These are phyloP conservation scores for Antennarius striatus DNA, from an alignment of 2,113 vertebrate genomes.

Conservation along the genomic window DNA sequence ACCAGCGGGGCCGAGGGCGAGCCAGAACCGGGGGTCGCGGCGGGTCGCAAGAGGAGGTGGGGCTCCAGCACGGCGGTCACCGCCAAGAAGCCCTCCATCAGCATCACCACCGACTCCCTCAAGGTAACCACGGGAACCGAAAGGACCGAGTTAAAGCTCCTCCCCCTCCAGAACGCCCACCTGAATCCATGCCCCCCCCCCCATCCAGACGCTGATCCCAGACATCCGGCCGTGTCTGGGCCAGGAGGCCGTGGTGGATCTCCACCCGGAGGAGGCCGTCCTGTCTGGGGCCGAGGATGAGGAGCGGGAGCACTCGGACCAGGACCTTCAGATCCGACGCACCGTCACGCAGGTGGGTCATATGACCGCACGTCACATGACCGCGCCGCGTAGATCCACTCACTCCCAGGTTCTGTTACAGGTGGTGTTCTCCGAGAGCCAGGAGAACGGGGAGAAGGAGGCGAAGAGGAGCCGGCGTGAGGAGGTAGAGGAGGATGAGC, in stretches of 20 bases:
- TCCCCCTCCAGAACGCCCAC: too few relatives aligned
- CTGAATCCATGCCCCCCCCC: neutral
- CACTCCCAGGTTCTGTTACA: constrained; percentile 29
- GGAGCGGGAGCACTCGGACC: constrained; percentile 78
- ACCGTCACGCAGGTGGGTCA: constrained; percentile 88
- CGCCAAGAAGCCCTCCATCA: constrained; percentile 91
- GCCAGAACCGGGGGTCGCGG: constrained; percentile 76
- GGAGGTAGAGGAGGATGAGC: constrained; percentile 68
- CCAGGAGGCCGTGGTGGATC: constrained; percentile 87
- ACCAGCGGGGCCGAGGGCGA: constrained; percentile 69
- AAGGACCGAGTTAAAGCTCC: too few relatives aligned
- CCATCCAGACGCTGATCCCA: constrained; percentile 86
- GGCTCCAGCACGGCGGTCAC: constrained; percentile 88
- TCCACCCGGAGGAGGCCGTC: constrained; percentile 87
- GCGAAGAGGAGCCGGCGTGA: constrained; percentile 79
- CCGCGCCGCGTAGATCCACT: too few relatives aligned
- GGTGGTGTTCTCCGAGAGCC: constrained; percentile 84
- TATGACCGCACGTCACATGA: neutral
- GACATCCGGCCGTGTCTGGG: constrained; percentile 82
- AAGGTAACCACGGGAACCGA: constrained; percentile 77
- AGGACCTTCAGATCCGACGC: constrained; percentile 89
- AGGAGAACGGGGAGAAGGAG: constrained; percentile 86
- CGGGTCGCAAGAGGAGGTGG: constrained; percentile 88
- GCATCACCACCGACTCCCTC: constrained; percentile 92
- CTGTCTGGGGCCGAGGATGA: constrained; percentile 88